Evolutionary conservation across 2,797 vertebrate species (phyloP).

Genomic region (Ambastaia sidthimunki): DNA sequence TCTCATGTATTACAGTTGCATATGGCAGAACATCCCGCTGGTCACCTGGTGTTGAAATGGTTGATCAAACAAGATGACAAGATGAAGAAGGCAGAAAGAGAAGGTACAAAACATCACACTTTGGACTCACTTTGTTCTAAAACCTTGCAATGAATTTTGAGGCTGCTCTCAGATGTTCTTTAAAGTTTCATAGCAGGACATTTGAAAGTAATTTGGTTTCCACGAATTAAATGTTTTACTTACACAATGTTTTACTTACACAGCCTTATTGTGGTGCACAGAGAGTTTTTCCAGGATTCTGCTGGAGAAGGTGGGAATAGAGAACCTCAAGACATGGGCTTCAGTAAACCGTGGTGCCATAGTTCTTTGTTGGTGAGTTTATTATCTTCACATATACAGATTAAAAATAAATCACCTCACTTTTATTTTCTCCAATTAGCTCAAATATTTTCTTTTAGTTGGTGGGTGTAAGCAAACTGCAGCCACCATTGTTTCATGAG

Average conservation of each 20-base stretch:
- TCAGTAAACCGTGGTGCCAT: slow-evolving; percentile 72
- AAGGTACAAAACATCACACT: slow-evolving; percentile 64
- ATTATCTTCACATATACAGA: not conserved
- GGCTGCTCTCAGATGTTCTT: not conserved
- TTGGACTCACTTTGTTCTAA: not conserved
- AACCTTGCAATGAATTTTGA: not conserved
- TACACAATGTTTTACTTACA: not conserved
- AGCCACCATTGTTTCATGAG: slow-evolving; percentile 5
- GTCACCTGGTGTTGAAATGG: slow-evolving; percentile 96
- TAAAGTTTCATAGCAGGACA: too few relatives aligned
- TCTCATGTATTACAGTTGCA: slow-evolving; percentile 82
- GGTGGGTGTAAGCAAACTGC: not conserved
- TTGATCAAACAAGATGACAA: slow-evolving; percentile 90
- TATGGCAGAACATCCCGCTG: slow-evolving; percentile 92
- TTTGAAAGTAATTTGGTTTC: too few relatives aligned
- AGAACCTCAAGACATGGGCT: slow-evolving; percentile 71
- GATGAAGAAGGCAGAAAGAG: slow-evolving; percentile 77
- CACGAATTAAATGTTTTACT: too few relatives aligned
- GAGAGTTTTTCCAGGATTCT: slow-evolving; percentile 31
- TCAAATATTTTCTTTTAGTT: not conserved
- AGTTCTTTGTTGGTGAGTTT: slow-evolving; percentile 87
- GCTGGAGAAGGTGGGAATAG: slow-evolving; percentile 76
- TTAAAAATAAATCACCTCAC: too few relatives aligned
- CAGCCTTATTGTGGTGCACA: too few relatives aligned
- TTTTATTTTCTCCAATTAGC: not conserved